A percentile compares a stretch with the other conserved stretches of the same genome.
Evolutionary conservation across 2,113 vertebrate species (phyloP).

Genomic region (Saccopteryx leptura): DNA sequence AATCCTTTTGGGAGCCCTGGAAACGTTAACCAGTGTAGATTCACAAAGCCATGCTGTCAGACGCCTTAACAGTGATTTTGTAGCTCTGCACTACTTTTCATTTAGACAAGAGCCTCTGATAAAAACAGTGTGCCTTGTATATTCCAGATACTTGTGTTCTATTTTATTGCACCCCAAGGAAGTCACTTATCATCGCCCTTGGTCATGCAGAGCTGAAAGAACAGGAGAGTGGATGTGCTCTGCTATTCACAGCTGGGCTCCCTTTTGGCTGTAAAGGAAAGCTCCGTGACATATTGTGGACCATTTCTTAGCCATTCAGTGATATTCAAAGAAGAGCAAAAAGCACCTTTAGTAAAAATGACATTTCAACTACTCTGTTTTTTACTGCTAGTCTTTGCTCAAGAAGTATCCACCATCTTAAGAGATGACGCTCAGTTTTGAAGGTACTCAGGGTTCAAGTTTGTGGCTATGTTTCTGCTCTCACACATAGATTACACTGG

Average conservation of each 20-base stretch:
- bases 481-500: background rate
- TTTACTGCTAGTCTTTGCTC: constrained; percentile 43
- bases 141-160: background rate
- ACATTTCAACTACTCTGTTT: constrained; percentile 28
- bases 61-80: background rate
- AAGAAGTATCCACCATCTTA: constrained; percentile 8
- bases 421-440: background rate
- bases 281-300: background rate
- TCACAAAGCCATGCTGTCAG: background rate
- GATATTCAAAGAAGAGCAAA: constrained; percentile 61
- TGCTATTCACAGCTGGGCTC: constrained; percentile 32
- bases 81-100: constrained; percentile 8
- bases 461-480: background rate
- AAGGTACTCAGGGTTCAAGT: background rate
- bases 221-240: background rate
- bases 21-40: background rate
- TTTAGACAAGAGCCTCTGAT: constrained; percentile 45
- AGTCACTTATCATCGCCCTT: constrained; percentile 37
- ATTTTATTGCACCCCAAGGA: constrained; percentile 1
- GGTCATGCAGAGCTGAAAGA: constrained; percentile 17
- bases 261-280: constrained; percentile 34
- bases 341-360: constrained; percentile 59
- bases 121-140: background rate
- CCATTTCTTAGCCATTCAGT: constrained; percentile 48
- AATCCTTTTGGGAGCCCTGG: background rate